A percentile compares a stretch with the other conserved stretches of the same genome.
Evolutionary conservation across 2,113 vertebrate species (phyloP).

Genomic region (Centrocercus urophasianus): DNA sequence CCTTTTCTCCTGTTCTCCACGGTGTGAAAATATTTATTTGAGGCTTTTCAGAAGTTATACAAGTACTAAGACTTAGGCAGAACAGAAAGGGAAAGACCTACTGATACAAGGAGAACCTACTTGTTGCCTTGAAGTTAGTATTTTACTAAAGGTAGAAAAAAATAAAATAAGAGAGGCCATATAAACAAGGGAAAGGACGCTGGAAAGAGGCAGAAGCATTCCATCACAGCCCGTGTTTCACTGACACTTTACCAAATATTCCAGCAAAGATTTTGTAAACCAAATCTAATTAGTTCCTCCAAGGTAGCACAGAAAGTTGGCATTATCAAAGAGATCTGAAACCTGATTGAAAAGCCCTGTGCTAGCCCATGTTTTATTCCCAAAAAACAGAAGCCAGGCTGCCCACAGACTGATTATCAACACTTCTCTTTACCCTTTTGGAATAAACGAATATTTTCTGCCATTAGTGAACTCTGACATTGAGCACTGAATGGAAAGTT

Average conservation of each 20-base stretch:
- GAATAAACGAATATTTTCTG: not conserved
- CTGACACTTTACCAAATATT: not conserved
- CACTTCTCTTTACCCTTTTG: not conserved
- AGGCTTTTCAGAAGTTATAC: not conserved
- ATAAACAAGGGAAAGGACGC: not conserved
- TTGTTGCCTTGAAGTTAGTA: not conserved
- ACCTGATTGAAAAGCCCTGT: not conserved
- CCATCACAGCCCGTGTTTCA: not conserved
- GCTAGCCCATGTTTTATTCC: accelerated
- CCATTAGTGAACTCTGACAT: not conserved
- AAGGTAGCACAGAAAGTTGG: not conserved
- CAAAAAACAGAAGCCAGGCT: not conserved
- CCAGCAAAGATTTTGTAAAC: not conserved
- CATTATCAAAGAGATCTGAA: not conserved
- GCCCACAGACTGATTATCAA: accelerated
- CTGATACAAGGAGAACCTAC: not conserved
- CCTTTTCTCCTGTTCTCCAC: not conserved
- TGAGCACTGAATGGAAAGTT: not conserved
- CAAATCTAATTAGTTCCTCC: not conserved
- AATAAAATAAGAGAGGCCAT: too few species aligned
- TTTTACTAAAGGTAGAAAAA: not conserved
- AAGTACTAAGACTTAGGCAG: not conserved
- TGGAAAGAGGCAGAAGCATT: not conserved
- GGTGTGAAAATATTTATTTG: not conserved
- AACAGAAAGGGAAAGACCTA: not conserved